These are phyloP conservation scores for Thaleichthys pacificus DNA, from an alignment of 2,797 vertebrate genomes.

Conservation along the genomic window DNA sequence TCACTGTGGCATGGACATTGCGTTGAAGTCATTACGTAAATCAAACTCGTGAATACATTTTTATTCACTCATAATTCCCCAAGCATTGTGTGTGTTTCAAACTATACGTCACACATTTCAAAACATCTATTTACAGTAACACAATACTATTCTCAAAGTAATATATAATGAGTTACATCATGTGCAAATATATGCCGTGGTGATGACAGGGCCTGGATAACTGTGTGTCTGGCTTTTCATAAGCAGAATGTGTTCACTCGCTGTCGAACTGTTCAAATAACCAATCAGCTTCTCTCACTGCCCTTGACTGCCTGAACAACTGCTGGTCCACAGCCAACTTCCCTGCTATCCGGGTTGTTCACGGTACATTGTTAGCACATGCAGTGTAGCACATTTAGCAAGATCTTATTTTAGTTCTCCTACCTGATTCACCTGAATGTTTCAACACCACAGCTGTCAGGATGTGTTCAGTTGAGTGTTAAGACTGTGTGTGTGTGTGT, in stretches of 20 bases:
- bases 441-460: conserved; percentile 8
- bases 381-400: not conserved
- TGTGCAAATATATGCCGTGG: not conserved
- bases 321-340: conserved; percentile 17
- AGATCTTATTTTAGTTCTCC: not conserved
- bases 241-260: conserved; percentile 23
- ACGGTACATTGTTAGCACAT: conserved; percentile 11
- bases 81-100: too few species aligned
- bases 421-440: conserved; percentile 6
- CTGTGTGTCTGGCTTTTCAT: conserved; percentile 14
- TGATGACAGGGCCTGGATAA: not conserved
- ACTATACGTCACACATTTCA: not conserved
- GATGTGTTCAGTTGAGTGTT: not conserved
- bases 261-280: conserved; percentile 40
- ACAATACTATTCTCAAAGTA: not conserved
- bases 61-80: too few species aligned
- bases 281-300: conserved; percentile 20
- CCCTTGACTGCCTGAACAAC: conserved; percentile 13
- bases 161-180: not conserved
- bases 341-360: conserved; percentile 31
- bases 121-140: too few species aligned
- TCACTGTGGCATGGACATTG: too few species aligned
- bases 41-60: too few species aligned
- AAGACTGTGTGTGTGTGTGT: not conserved
- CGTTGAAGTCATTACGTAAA: too few species aligned